Evolutionary conservation across 2,113 vertebrate genomes (phyloP).

Genomic region (Sylvia atricapilla): DNA sequence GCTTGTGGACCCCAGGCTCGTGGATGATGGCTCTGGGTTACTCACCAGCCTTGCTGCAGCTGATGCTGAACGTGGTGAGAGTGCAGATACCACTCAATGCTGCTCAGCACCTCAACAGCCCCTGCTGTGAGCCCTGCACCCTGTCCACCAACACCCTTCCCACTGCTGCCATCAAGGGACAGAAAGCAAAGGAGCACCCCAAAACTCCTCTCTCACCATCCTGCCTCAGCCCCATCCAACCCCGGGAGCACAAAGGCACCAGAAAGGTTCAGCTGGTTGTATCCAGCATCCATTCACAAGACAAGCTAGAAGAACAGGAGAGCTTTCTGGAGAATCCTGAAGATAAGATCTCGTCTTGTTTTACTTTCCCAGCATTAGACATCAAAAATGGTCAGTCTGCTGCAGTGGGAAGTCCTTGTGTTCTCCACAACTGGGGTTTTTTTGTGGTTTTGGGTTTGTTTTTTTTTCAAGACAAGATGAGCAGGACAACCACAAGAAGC

Average conservation of each 20-base stretch:
- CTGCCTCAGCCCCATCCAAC: not conserved
- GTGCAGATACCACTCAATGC: not conserved
- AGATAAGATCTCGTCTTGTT: not conserved
- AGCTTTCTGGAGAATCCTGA: not conserved
- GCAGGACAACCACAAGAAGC: not conserved
- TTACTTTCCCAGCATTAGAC: not conserved
- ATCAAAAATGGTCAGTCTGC: not conserved
- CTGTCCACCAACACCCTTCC: not conserved
- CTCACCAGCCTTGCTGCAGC: accelerated
- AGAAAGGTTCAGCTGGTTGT: not conserved
- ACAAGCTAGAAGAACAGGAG: not conserved
- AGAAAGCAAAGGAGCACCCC: not conserved
- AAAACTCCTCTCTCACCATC: not conserved
- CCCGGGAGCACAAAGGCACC: not conserved
- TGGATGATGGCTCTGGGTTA: not conserved
- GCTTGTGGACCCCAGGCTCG: accelerated
- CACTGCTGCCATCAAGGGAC: not conserved
- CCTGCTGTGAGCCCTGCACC: not conserved
- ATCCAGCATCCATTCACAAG: not conserved
- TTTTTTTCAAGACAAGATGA: not conserved
- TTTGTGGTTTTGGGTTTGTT: not conserved
- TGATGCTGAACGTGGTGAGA: accelerated
- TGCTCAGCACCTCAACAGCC: not conserved
- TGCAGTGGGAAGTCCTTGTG: not conserved
- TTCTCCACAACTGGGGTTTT: not conserved